Conservation (phyloP, 2,888 invertebrate genomes). For the Molanna angustata region DNA sequence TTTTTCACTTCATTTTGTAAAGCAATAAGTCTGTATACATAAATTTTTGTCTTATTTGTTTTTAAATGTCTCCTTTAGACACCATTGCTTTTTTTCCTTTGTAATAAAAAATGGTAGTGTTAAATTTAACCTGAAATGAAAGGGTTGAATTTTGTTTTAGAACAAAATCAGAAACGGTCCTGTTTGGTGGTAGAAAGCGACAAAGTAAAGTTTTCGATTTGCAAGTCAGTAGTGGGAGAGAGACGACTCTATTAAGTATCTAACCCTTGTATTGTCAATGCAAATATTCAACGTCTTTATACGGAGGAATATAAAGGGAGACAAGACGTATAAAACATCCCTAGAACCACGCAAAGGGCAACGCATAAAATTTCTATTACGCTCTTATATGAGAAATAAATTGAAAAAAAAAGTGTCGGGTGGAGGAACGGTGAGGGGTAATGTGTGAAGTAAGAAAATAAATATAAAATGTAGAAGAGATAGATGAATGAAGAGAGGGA, state of each 20-base stretch:
- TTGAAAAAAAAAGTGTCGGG: slow-evolving; percentile 25
- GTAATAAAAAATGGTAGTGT: no score
- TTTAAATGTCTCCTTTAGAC: no score
- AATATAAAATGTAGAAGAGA: no score
- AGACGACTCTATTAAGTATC: slow-evolving; percentile 20
- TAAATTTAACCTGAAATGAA: no score
- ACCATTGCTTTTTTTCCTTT: no score
- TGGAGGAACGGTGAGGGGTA: slow-evolving; percentile 15
- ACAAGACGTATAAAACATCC: slow-evolving; percentile 25
- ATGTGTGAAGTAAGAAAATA: no score
- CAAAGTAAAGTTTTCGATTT: slow-evolving; percentile 21
- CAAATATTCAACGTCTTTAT: slow-evolving; percentile 14
- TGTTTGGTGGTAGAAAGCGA: neutral
- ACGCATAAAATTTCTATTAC: slow-evolving; percentile 27
- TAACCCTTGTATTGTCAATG: slow-evolving; percentile 22
- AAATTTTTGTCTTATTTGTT: no score
- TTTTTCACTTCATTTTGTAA: no score
- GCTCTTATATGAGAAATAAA: slow-evolving; percentile 30
- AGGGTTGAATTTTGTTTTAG: no score
- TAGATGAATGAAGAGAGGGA: no score
- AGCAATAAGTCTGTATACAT: no score
- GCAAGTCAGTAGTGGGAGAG: slow-evolving; percentile 15
- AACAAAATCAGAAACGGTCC: no score
- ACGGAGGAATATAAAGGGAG: slow-evolving; percentile 13
- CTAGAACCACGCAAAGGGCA: slow-evolving; percentile 5